Base-by-base conservation (phyloP, 2,797 vertebrate genomes). In the Gambelia wislizenii region DNA sequence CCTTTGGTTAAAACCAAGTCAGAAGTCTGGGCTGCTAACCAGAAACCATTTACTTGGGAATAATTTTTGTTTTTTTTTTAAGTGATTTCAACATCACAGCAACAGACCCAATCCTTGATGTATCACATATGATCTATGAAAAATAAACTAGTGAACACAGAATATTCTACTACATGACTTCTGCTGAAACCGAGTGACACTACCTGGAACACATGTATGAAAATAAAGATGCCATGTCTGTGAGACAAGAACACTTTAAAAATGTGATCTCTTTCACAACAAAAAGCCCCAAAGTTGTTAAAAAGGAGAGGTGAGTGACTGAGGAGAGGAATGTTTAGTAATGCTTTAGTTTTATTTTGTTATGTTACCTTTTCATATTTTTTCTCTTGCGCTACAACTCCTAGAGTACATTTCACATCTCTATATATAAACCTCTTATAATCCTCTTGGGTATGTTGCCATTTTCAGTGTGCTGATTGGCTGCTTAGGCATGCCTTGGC, bases 1-100 rank as follows among this genome's bases (percentile, higher is more conserved):
- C 79, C 74, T 88, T 88, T 56, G 70, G 59, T n/a, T 76, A 83
- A 49, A 49, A 36, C 14, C 42, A 61, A 82, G 52, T 75, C 69
- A 76, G 87, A 47, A 44, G n/a, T 83, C 80, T 83, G 70, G 79
- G 87, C 72, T 75, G 22, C 7, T 6, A 9, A 49, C 70, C 70
- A 75, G 33, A 39, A 83, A 36, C 14, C 44, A 49, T 44, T 87
- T 61, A 87, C 2, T 33, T 59, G 33, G 13, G 39, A 75, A 33
- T 30, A 64, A 75, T 10, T 10, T 44, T n/a, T 83, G 22, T 20
- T 47, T 44, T 49, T 47, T 49, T 88, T 83, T 39, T 76, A 56
- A 83, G n/a, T 49, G n/a, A 59, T 88, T 59, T 82, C 44, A 83
- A 88, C 42, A 44, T 87, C 70, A 59, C 27, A 74, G 30, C 69